phyloP scores from a whole-genome alignment of 2,113 vertebrate genomes.

The Dipodomys stephensi region DNA sequence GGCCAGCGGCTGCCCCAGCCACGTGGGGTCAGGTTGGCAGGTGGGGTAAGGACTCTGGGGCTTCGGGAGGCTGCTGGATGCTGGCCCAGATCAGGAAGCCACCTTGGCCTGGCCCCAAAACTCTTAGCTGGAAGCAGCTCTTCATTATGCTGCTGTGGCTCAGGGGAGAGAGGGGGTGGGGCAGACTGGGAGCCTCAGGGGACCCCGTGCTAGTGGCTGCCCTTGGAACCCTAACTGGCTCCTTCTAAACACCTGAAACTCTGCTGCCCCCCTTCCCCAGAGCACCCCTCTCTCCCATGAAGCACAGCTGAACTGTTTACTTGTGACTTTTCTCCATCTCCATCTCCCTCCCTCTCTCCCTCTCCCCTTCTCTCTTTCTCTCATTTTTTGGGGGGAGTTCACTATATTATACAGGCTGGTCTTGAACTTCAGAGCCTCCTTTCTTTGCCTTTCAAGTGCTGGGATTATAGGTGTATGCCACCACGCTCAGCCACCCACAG shows the following conservation, averaged over 20 bases:
- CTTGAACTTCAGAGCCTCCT: not conserved
- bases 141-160: not conserved
- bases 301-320: not conserved
- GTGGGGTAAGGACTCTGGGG: not conserved
- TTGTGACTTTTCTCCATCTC: not conserved
- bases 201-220: not conserved
- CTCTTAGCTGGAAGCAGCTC: not conserved
- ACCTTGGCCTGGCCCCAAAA: constrained; percentile 12
- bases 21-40: too few relatives aligned
- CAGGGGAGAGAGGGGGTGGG: not conserved
- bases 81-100: not conserved
- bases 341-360: not conserved
- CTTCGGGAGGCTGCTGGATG: not conserved
- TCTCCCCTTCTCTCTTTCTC: not conserved
- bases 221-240: rapidly evolving
- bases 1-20: not conserved
- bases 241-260: rapidly evolving
- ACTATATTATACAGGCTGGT: not conserved
- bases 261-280: rapidly evolving
- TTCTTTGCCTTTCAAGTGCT: not conserved
- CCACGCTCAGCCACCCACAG: too few relatives aligned
- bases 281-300: not conserved
- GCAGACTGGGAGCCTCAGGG: not conserved
- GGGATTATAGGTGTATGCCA: not conserved
- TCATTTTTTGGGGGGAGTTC: not conserved